A percentile compares a stretch with the other conserved stretches of the same genome.
Conservation (phyloP, 2,113 vertebrate species). For the Phasianus colchicus region DNA sequence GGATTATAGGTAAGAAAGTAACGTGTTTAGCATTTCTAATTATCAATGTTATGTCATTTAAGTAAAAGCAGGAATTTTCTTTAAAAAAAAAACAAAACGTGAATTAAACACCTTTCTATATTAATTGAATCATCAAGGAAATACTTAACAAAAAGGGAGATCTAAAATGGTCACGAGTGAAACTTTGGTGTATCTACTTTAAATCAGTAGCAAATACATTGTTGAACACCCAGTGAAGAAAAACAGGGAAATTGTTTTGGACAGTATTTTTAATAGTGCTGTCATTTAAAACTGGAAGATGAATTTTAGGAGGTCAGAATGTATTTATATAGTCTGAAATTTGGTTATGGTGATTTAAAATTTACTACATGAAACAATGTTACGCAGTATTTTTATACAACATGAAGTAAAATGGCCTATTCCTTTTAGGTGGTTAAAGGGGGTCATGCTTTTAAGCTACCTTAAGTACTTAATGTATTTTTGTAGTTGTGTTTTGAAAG, state of each 20-base stretch:
- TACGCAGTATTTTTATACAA: not conserved
- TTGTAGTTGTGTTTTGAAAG: not conserved
- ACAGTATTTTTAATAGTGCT: not conserved
- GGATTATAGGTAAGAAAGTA: constrained; percentile 88
- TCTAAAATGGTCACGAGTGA: not conserved
- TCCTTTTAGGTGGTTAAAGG: not conserved
- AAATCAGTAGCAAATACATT: not conserved
- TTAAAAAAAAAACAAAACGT: not conserved
- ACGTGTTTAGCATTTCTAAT: not conserved
- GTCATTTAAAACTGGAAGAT: not conserved
- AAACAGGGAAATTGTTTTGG: not conserved
- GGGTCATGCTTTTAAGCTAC: not conserved
- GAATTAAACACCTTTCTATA: not conserved
- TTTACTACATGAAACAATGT: not conserved
- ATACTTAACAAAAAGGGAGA: not conserved
- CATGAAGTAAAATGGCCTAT: not conserved
- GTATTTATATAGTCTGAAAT: not conserved
- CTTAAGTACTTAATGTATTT: not conserved
- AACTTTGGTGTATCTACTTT: not conserved
- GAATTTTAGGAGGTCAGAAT: not conserved
- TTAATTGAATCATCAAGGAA: not conserved
- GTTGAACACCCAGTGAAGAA: too few species aligned
- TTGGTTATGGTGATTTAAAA: not conserved
- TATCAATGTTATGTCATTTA: not conserved
- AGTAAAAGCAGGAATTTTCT: not conserved